These are phyloP conservation scores for Cheilosia variabilis DNA, from an alignment of 2,888 invertebrate genomes.

Conservation along the genomic window DNA sequence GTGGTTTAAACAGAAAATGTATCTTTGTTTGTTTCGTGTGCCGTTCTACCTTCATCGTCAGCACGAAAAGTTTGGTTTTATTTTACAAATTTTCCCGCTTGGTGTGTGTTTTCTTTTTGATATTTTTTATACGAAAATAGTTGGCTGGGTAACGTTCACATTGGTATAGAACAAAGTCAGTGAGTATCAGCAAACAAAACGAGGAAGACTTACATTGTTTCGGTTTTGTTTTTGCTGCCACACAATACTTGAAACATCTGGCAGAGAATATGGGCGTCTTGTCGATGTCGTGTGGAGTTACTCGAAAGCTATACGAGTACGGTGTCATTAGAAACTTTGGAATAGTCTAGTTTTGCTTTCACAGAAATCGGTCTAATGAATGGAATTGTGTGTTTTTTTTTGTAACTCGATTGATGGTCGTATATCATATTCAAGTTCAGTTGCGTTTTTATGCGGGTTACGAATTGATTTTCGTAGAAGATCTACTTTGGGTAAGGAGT, in stretches of 20 bases:
- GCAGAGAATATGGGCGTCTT: conserved; percentile 24
- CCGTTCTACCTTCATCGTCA: conserved; percentile 47
- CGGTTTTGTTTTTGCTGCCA: neutral
- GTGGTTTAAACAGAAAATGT: conserved; percentile 38
- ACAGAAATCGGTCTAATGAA: conserved; percentile 26
- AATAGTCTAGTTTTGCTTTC: conserved; percentile 32
- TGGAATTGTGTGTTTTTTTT: neutral
- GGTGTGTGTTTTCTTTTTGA: neutral
- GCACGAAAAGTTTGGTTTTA: conserved; percentile 45
- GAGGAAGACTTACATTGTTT: conserved; percentile 14
- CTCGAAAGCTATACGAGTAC: neutral
- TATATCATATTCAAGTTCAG: conserved; percentile 32
- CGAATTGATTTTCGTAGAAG: conserved; percentile 28
- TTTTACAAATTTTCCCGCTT: conserved; percentile 41
- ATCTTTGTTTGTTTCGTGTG: conserved; percentile 30
- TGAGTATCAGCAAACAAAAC: neutral
- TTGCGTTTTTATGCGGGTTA: conserved; percentile 23
- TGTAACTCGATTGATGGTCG: neutral
- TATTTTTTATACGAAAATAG: neutral
- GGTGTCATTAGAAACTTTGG: conserved; percentile 27
- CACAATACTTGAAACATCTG: conserved; percentile 30
- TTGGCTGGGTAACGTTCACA: neutral
- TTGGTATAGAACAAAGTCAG: conserved; percentile 19
- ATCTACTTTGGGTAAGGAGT: neutral
- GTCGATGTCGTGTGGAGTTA: conserved; percentile 27